These are phyloP conservation scores for Lucilia sericata DNA, from an alignment of 1,140 invertebrate genomes.

Conservation along the genomic window DNA sequence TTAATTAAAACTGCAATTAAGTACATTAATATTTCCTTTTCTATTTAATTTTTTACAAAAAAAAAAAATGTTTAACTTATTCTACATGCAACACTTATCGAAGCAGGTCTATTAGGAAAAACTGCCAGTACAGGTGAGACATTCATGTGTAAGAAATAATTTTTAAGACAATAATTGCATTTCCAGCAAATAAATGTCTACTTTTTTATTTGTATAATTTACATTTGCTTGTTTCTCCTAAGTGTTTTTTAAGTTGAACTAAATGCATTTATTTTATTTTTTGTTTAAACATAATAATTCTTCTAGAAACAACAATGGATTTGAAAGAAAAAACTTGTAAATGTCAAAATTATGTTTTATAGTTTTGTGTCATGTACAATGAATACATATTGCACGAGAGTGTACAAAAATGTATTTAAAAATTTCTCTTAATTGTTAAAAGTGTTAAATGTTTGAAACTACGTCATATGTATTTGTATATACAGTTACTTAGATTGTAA, in stretches of 20 bases:
- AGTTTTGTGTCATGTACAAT: no score
- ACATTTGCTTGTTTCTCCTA: neutral
- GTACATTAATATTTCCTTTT: slow-evolving; percentile 23
- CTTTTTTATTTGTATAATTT: neutral
- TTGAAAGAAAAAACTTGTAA: neutral
- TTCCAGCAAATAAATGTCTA: neutral
- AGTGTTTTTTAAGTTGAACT: neutral
- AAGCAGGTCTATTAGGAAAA: slow-evolving; percentile 64
- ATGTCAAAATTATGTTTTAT: neutral
- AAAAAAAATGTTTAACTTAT: slow-evolving; percentile 4
- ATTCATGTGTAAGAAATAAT: neutral
- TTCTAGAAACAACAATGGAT: no score
- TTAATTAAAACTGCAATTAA: slow-evolving; percentile 1
- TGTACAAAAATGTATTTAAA: no score
- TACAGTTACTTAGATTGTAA: no score
- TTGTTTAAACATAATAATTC: neutral
- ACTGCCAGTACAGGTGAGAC: slow-evolving; percentile 58
- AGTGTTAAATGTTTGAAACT: no score
- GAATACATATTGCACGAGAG: no score
- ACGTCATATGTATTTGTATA: no score
- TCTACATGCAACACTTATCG: slow-evolving; percentile 41
- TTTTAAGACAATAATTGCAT: neutral
- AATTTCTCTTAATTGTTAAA: no score
- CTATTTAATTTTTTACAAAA: slow-evolving; percentile 27
- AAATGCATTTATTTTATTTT: neutral